Base-by-base conservation (phyloP, 53 echinoderm and acorn worm genomes). In the Holothuria scabra region DNA sequence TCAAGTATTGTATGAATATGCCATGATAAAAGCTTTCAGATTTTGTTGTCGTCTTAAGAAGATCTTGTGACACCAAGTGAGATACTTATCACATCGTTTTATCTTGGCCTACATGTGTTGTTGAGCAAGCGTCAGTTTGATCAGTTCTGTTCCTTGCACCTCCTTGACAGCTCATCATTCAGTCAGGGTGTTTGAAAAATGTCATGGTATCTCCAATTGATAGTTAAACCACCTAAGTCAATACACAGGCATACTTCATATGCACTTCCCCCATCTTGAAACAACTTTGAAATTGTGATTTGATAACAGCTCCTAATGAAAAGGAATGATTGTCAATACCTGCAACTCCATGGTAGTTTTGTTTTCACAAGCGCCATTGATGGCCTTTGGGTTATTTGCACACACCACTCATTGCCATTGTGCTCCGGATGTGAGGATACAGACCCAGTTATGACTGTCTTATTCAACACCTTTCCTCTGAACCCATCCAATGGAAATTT, bases 261-360 rank as follows among this genome's bases (percentile, higher is more conserved):
- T 48, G 48, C 44, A 44, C 46, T 72, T 72, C 25, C 24, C 22
- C 26, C 14, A 72, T 72, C 72, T 72, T 72, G 72, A 72, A 72
- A 72, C 72, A 72, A 72, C 72, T 72, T 72, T 72, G 72, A 72
- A 72, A 72, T 72, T 72, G 72, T 72, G 72, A 72, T 72, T 72
- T 72, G 22, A 72, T 72, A 72, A 72, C 72, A 72, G 72, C 72
- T 34, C 48, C 25, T 72, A 48, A 46, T 72, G 72, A 41, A 72
- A 44, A 48, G 72, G n/a, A 25, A 52, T 16, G 52, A 52, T 52
- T 52, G 52, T 18, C 52, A 52, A 18, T 18, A 52, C 52, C 52
- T 52, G 52, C 14, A 52, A 52, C 18, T 14, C 2, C 13, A 52
- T 52, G 52, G 52, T 52, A 18, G 52, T 46, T n/a, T 9, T 72